A percentile compares a stretch with the other conserved stretches of the same genome.
Evolutionary conservation across 2,113 vertebrate genomes (phyloP).

Genomic region (Heterochromis multidens): DNA sequence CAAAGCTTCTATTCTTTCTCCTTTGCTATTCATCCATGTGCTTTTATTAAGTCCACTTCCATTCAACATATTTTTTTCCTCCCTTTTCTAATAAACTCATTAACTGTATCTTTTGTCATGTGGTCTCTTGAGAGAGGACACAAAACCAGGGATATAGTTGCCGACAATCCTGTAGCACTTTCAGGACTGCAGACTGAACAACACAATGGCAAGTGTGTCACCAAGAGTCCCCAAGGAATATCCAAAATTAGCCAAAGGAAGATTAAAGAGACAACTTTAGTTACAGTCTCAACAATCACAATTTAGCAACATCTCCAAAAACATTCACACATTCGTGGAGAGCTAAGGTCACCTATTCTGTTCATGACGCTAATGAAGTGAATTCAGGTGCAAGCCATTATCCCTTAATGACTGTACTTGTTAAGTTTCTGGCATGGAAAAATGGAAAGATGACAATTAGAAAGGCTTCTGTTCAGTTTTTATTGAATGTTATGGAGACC

Average conservation of each 20-base stretch:
- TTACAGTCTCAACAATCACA: not conserved
- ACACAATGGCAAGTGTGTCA: slow-evolving; percentile 1
- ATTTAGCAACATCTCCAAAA: not conserved
- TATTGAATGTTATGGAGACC: not conserved
- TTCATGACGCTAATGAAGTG: not conserved
- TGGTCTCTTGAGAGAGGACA: slow-evolving; percentile 4
- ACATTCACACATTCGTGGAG: not conserved
- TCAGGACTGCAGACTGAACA: not conserved
- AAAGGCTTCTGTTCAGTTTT: not conserved
- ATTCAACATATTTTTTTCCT: not conserved
- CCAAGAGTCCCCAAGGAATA: not conserved
- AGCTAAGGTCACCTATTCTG: not conserved
- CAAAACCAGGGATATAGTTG: slow-evolving; percentile 3
- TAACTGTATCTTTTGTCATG: slow-evolving; percentile 37
- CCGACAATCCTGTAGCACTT: not conserved
- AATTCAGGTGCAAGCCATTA: not conserved
- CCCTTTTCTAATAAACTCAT: slow-evolving; percentile 50
- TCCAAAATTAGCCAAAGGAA: not conserved
- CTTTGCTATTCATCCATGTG: slow-evolving; percentile 16
- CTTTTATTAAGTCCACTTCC: not conserved
- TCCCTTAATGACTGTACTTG: not conserved
- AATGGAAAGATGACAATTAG: not conserved
- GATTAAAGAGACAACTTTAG: not conserved
- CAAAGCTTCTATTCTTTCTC: slow-evolving; percentile 23
- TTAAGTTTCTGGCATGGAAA: not conserved